Evolutionary conservation across 2,113 vertebrate genomes (phyloP), one percentile per base, ranked within the genome.

Genomic region (Sylvia atricapilla): DNA sequence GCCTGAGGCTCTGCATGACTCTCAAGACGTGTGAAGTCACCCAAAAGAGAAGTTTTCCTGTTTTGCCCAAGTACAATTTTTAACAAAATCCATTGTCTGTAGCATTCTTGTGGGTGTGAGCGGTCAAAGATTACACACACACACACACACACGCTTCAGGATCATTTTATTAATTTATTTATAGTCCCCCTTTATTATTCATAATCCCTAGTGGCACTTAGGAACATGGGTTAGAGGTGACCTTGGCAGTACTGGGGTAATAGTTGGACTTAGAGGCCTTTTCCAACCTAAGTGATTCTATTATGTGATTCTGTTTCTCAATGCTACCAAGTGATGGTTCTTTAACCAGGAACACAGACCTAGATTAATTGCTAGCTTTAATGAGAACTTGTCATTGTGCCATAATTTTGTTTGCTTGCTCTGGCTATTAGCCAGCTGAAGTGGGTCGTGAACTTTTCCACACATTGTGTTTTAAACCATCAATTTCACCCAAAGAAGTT

Each of bases 121-220:
- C 11, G 4, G 20, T 30, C 35, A 46, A 2, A 3, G 8, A 31
- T 24, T 3, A 0, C 6, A 41, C 41, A 41, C 6, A 39, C 11
- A n/a, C n/a, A 10, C 6, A 10, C 7, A 39, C 11, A 31, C 2
- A 7, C 1, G 1, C 37, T 24, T 74, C 27, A 22, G 19, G 8
- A 5, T 12, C 33, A 6, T 63, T 68, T 52, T 33, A 23, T 37
- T 66, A 0, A 30, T 46, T 67, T 46, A 33, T n/a, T 52, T n/a
- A 10, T 16, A 39, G 7, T 22, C 5, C 1, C 3, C 8, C 16
- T 53, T 46, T 39, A 25, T 46, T 39, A 27, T 41, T 75, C 24
- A 35, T 9, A 7, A 46, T 47, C n/a, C 6, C 28, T 46, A 22
- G 4, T 13, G 25, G 24, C 16, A 53, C 11, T 10, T 46, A 50